These are phyloP conservation scores for Brachionus angularis DNA, from an alignment of 1,140 invertebrate species.

Conservation along the genomic window DNA sequence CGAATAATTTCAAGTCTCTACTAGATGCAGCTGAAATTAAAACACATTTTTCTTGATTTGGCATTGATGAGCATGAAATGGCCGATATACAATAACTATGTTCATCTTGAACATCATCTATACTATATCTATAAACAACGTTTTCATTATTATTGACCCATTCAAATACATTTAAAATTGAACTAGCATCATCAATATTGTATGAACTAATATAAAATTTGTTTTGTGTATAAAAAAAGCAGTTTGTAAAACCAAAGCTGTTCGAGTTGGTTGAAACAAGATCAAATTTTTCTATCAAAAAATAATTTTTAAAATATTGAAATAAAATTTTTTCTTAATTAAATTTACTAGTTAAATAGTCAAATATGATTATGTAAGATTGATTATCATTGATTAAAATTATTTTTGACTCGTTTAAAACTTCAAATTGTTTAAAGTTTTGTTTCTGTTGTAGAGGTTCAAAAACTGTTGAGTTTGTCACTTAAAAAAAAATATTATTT, in stretches of 20 bases:
- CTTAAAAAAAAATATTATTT: too few species aligned
- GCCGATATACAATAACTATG: not conserved
- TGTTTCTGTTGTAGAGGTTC: not conserved
- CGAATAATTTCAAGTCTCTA: not conserved
- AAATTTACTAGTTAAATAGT: slow-evolving; percentile 19
- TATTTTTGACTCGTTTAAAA: not conserved
- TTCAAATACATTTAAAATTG: slow-evolving; percentile 13
- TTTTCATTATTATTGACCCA: too few species aligned
- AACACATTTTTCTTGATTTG: not conserved
- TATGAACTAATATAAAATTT: slow-evolving; percentile 25
- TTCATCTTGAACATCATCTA: not conserved
- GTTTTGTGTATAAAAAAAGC: not conserved
- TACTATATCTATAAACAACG: not conserved
- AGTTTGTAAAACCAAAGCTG: slow-evolving; percentile 2
- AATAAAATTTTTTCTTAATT: slow-evolving; percentile 3
- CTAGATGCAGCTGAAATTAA: not conserved
- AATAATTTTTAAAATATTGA: not conserved
- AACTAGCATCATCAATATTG: slow-evolving; percentile 16
- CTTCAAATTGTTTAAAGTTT: slow-evolving; percentile 22
- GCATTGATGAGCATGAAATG: not conserved
- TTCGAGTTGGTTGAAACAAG: not conserved
- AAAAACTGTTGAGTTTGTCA: too few species aligned
- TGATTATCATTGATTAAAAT: slow-evolving; percentile 28
- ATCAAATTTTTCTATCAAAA: slow-evolving; percentile 8
- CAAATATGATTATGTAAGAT: not conserved